Evolutionary conservation across 1,140 invertebrate species (phyloP), one percentile per base, ranked within the genome.

Genomic region (Ladona fulva): DNA sequence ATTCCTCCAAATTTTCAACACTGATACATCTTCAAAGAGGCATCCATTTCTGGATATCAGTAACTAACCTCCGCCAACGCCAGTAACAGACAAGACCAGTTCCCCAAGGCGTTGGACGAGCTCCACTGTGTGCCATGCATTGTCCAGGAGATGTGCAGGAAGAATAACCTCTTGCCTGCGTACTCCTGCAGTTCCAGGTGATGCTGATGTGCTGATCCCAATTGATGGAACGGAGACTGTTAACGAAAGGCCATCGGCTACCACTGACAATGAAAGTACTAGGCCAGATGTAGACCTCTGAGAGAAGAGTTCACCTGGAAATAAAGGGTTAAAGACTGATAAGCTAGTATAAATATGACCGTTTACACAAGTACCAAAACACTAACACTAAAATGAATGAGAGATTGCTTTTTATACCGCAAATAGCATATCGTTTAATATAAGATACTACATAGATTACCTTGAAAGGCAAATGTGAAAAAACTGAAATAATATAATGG

Each of bases 111-210:
- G 86, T 83, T 90, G 92, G 59, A 89, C 84, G 19, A 94, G 84
- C 81, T 90, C 90, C n/a, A 93, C 89, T 81, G 88, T 91, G 84
- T 95, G 92, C 94, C 94, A 95, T 80, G 86, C 88, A 85, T 95
- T 94, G 85, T 95, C 90, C 16, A 94, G 85, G 77, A 92, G 88
- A 80, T 89, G 88, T 42, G 88, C 89, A 76, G 86, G 87, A n/a
- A 94, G 84, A 76, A 84, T 86, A 0, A 89, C 88, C 79, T 91
- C 90, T 81, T 90, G 89, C 37, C 86, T 37, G 85, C 80, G 86
- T 85, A 42, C 14, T 3, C 74, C 74, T 6, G 5, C 74, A 75
- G 12, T 52, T 24, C 25, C 37, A 1, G 42, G 37, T 14, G n/a
- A 16, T 8, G n/a, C 75, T 25, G 25, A 25, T 42, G 42, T 6